Evolutionary conservation across 2,113 vertebrate species (phyloP), one percentile per base, ranked within the genome.

Genomic region (Mastomys natalensis): DNA sequence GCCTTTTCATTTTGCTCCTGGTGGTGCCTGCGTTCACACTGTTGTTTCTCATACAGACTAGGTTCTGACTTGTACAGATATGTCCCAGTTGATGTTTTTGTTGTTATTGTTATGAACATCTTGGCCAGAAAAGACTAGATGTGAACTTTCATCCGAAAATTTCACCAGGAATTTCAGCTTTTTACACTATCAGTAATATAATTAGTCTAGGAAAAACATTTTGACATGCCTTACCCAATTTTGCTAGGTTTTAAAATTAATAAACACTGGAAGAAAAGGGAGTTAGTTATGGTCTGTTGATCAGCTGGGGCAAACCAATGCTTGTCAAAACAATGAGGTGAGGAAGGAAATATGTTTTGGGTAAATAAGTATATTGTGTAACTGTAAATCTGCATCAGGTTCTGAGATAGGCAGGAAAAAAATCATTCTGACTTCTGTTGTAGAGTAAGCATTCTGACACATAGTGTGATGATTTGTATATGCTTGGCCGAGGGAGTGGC

Each of bases 231-330:
- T 90, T 90, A 81, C 78, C 51, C 53, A 90, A 19, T 73, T 94
- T 92, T 92, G 5, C 82, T 77, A 66, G 45, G 12, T 87, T 95
- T 96, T 91, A 62, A 92, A 92, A 90, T 95, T 37, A 89, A 93
- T 37, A 89, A 94, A 95, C 82, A 8, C 73, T 91, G 89, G 55
- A 48, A 77, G 40, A 91, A 96, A 9, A 76, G 29, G 22, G 45
- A 90, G 93, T 94, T 94, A 82, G 43, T 88, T 37, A 89, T 60
- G 37, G 31, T 88, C 92, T 91, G 48, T 87, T 94, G 93, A 76
- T 94, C 60, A 93, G 2, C 76, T 68, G n/a, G 73, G 70, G 7
- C 43, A 95, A 97, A 70, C 19, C 53, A 74, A 43, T 86, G 7
- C 62, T 62, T 91, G 81, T 96, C 81, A 91, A 68, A 74, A 11